phyloP scores from a whole-genome alignment of 2,888 invertebrate genomes.

The Microplitis manilae region DNA sequence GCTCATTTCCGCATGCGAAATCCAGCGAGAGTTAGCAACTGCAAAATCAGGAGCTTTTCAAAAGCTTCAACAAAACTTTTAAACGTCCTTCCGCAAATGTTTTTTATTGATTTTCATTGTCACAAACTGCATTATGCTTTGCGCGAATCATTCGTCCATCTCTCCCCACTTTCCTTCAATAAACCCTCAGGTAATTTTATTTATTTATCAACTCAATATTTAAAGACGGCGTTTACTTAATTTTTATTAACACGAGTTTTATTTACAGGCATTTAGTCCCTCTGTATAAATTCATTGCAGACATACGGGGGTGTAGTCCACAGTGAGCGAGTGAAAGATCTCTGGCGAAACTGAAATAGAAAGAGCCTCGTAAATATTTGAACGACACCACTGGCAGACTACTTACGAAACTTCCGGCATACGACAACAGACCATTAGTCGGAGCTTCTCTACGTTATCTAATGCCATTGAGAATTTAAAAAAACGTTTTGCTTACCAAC shows the following conservation, averaged over 20 bases:
- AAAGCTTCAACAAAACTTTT: slow-evolving; percentile 9
- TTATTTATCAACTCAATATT: too few relatives aligned
- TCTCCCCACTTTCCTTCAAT: not conserved
- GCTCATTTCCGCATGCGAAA: slow-evolving; percentile 43
- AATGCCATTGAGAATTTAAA: slow-evolving; percentile 3
- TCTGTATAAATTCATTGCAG: too few relatives aligned
- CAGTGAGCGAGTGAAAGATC: slow-evolving; percentile 7
- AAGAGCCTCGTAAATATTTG: slow-evolving; percentile 25
- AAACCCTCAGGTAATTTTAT: too few relatives aligned
- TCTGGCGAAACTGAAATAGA: not conserved
- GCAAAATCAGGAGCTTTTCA: slow-evolving; percentile 25
- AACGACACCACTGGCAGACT: slow-evolving; percentile 25
- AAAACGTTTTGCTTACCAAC: slow-evolving; percentile 5
- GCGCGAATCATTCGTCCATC: not conserved
- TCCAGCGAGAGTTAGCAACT: slow-evolving; percentile 14
- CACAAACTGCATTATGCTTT: not conserved
- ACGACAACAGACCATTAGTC: slow-evolving; percentile 18
- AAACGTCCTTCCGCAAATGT: not conserved
- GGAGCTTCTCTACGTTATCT: not conserved
- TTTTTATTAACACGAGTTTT: too few relatives aligned
- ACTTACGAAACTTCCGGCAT: slow-evolving; percentile 28
- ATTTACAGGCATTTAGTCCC: too few relatives aligned
- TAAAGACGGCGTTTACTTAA: too few relatives aligned
- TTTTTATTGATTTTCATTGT: slow-evolving; percentile 4
- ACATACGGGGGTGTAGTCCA: not conserved